Conservation (phyloP, 2,113 vertebrate genomes). For the Falco punctatus region DNA sequence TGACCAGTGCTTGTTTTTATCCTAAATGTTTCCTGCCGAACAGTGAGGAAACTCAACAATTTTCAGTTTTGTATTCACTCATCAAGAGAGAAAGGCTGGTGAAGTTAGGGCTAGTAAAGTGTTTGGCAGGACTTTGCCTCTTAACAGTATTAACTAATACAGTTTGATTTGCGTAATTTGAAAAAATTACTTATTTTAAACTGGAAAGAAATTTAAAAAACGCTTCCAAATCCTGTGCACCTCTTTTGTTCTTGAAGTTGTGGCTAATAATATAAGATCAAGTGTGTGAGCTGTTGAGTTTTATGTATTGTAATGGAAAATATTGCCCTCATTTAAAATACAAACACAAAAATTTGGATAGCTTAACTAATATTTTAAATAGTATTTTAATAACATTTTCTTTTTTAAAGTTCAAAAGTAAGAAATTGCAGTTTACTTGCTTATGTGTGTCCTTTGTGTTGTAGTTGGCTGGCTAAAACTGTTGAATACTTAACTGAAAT, state of each 20-base stretch:
- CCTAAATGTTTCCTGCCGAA: background rate
- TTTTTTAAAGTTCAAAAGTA: background rate
- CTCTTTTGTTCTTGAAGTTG: background rate
- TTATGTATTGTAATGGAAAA: background rate
- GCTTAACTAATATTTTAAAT: background rate
- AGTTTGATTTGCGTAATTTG: background rate
- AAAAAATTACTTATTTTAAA: background rate
- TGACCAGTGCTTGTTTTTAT: background rate
- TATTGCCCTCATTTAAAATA: background rate
- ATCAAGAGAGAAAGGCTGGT: background rate
- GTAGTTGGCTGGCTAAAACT: background rate
- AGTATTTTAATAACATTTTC: background rate
- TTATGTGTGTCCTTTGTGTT: background rate
- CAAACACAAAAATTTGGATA: background rate
- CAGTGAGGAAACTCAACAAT: background rate
- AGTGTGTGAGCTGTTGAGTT: background rate
- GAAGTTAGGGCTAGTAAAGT: background rate
- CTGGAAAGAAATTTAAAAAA: background rate
- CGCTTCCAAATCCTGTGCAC: fast-evolving
- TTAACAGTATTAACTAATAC: background rate
- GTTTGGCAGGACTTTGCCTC: background rate
- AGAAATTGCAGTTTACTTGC: fast-evolving
- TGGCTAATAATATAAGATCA: background rate
- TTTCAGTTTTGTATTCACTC: background rate
- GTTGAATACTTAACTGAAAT: background rate